Evolutionary conservation across 2,797 vertebrate species (phyloP), one percentile per base, ranked within the genome.

Genomic region (Anabacerthia variegaticeps): DNA sequence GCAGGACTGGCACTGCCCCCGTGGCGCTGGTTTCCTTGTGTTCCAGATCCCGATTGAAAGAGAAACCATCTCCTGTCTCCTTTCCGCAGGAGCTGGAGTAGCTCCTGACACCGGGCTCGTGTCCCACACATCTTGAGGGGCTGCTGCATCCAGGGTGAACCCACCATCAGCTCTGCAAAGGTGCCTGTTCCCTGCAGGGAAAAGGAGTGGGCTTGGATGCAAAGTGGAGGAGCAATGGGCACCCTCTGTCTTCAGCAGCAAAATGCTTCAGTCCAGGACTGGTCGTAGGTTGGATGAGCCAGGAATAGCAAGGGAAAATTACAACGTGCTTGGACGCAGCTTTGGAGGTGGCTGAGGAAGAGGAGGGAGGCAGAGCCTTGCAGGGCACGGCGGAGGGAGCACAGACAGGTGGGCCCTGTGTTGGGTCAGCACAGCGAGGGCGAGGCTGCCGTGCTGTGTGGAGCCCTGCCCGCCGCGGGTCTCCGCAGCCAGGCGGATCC

Each of bases 361-460:
- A 91, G 76, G 19, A 44, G 9, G 23, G 66, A 83, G 22, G 55
- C 34, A 24, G 71, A 54, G 34, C 5, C 65, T 49, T n/a, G 36
- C 54, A 30, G 34, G 52, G 56, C 16, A 21, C 3, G 26, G 49
- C 2, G 34, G 55, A 48, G 14, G 34, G 49, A 4, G 1, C 0
- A 22, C 51, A 18, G 34, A 6, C 55, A 4, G 65, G 32, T 4
- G 85, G 56, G 41, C 27, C 1, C 21, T 0, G 8, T 1, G 11
- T 2, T 6, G 49, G 24, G 24, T 36, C 37, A 39, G 30, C 14
- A 2, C 15, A 4, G 41, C 0, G 3, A 14, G 49, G n/a, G 10
- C 0, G 9, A 63, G 2, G 17, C 14, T n/a, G 65, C 22, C 0
- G 3, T 0, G 3, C 37, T 1, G 1, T 1, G 41, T 0, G 1